Conservation (phyloP, 2,797 vertebrate genomes). For the Euthynnus affinis region DNA sequence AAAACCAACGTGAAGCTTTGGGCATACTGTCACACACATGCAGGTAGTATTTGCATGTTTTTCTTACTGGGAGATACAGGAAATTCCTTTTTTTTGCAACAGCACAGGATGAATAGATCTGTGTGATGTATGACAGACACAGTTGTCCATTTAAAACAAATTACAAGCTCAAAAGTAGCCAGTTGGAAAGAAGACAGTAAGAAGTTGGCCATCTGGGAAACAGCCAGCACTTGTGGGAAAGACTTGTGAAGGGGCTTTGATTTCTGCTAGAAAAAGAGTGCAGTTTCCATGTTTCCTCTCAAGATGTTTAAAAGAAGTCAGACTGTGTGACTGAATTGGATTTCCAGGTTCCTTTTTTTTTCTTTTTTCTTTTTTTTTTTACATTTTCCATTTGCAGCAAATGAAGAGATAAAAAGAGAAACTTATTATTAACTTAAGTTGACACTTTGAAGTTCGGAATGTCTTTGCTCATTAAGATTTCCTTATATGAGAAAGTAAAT, state of each 20-base stretch:
- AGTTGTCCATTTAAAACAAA: conserved; percentile 17
- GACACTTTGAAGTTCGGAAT: conserved; percentile 43
- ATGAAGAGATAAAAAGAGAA: conserved; percentile 18
- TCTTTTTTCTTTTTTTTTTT: not conserved
- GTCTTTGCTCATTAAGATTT: conserved; percentile 46
- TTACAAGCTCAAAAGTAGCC: conserved; percentile 15
- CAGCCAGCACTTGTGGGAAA: conserved; percentile 48
- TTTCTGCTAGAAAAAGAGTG: conserved; percentile 25
- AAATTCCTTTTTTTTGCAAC: conserved; percentile 20
- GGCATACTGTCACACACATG: not conserved
- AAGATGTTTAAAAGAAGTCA: conserved; percentile 25
- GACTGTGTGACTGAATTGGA: conserved; percentile 14
- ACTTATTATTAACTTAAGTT: not conserved
- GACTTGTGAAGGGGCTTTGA: conserved; percentile 37
- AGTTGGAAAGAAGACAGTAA: conserved; percentile 38
- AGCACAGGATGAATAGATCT: conserved; percentile 11
- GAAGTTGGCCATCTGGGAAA: conserved; percentile 39
- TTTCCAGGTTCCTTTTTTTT: conserved; percentile 38
- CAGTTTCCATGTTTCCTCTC: conserved; percentile 45
- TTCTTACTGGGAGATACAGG: conserved; percentile 17
- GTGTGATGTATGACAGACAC: conserved; percentile 24
- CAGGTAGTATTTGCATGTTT: conserved; percentile 6
- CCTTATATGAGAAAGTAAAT: conserved; percentile 41
- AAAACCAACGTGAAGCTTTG: conserved; percentile 37
- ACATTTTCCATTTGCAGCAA: conserved; percentile 33